phyloP scores from a whole-genome alignment of 2,797 vertebrate genomes.

The Myripristis murdjan region DNA sequence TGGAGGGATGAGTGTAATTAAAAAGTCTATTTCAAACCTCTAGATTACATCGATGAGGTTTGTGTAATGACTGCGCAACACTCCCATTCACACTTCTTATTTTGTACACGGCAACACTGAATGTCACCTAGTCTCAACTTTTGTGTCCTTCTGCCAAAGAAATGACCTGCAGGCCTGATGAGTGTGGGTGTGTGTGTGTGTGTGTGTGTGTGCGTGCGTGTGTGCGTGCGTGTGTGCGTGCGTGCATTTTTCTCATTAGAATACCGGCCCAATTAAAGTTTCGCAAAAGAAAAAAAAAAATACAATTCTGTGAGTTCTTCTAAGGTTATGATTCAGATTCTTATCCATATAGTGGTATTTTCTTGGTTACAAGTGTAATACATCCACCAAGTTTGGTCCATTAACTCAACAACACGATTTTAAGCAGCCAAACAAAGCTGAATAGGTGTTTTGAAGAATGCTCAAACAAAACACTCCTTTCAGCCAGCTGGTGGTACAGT shows the following conservation, averaged over 20 bases:
- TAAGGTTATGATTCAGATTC: too few relatives aligned
- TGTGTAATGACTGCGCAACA: slow-evolving; percentile 42
- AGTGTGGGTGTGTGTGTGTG: not conserved
- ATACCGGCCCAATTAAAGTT: not conserved
- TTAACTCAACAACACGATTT: too few relatives aligned
- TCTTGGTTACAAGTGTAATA: too few relatives aligned
- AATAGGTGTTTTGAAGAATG: too few relatives aligned
- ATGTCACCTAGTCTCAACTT: not conserved
- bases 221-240: slow-evolving; percentile 16
- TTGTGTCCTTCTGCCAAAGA: not conserved
- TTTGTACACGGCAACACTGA: slow-evolving; percentile 25
- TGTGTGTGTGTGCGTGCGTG: not conserved
- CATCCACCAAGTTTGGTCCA: too few relatives aligned
- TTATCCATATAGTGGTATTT: too few relatives aligned
- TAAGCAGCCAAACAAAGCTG: too few relatives aligned
- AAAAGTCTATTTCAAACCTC: slow-evolving; percentile 77
- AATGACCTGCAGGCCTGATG: not conserved
- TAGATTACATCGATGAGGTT: slow-evolving; percentile 54
- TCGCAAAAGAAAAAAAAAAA: not conserved
- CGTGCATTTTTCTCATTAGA: too few relatives aligned
- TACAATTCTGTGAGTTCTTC: too few relatives aligned
- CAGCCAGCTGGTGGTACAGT: too few relatives aligned
- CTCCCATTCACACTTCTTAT: slow-evolving; percentile 22
- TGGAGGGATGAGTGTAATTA: slow-evolving; percentile 76
- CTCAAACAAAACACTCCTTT: too few relatives aligned